A percentile compares a stretch with the other conserved stretches of the same genome.
Evolutionary conservation across 2,113 vertebrate genomes (phyloP).

Genomic region (Pelusios castaneus): DNA sequence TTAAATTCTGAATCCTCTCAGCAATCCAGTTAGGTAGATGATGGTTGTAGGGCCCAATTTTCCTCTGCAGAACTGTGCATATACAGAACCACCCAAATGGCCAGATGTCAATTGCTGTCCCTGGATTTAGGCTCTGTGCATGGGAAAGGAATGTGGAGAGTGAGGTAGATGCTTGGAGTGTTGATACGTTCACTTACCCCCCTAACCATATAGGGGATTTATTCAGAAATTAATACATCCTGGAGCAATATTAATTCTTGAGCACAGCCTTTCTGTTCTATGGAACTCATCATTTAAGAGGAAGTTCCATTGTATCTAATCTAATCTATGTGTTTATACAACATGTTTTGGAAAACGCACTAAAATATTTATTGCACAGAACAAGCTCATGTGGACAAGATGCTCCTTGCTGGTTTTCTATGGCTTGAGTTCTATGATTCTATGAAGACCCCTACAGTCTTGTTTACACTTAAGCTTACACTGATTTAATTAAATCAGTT

Average conservation of each 20-base stretch:
- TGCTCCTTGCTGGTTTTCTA: constrained; percentile 42
- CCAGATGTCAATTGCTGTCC: background rate
- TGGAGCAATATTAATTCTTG: background rate
- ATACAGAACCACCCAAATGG: accelerated
- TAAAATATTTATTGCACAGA: constrained; percentile 48
- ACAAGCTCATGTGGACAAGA: constrained; percentile 64
- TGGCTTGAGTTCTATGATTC: constrained; percentile 44
- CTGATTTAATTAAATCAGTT: constrained; percentile 72
- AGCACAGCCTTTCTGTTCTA: background rate
- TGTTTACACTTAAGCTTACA: constrained; percentile 57
- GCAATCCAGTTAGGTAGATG: background rate
- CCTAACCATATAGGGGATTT: background rate
- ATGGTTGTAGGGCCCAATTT: background rate
- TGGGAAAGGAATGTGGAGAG: background rate
- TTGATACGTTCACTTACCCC: no score
- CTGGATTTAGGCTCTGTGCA: background rate
- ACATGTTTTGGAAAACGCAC: background rate
- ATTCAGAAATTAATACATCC: background rate
- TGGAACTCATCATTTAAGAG: background rate
- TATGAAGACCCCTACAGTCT: constrained; percentile 61
- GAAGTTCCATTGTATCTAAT: background rate
- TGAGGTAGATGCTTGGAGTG: no score
- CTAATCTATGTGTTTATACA: background rate
- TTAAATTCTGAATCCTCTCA: constrained; percentile 4
- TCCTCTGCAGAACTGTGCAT: background rate